These are phyloP conservation scores for Fringilla coelebs DNA, from an alignment of 2,797 vertebrate species.

Conservation along the genomic window DNA sequence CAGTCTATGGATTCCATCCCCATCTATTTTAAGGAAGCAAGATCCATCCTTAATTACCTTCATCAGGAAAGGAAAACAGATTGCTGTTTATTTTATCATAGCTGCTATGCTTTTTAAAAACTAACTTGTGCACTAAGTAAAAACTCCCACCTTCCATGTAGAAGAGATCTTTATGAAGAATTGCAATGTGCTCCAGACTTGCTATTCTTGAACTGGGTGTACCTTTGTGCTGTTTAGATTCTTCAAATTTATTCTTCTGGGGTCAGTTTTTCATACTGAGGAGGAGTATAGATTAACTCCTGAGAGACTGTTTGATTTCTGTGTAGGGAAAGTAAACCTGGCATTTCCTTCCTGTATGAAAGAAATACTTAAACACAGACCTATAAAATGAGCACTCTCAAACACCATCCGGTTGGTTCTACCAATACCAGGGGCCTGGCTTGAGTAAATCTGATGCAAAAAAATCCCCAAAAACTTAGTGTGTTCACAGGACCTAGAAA, in stretches of 20 bases:
- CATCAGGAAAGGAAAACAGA: neutral
- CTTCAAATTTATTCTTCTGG: neutral
- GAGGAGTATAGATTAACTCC: neutral
- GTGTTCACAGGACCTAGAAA: neutral
- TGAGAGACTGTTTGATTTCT: neutral
- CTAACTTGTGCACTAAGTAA: neutral
- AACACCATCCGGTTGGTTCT: neutral
- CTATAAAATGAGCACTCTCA: neutral
- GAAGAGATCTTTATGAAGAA: neutral
- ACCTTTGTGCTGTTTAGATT: neutral
- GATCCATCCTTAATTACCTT: neutral
- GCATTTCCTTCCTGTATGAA: neutral
- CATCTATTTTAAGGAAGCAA: neutral
- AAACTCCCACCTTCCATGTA: neutral
- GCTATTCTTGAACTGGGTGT: neutral
- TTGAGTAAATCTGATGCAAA: neutral
- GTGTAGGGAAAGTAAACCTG: neutral
- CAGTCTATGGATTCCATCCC: neutral
- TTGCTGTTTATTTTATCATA: neutral
- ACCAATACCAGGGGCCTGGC: neutral
- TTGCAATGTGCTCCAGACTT: neutral
- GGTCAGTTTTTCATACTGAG: neutral
- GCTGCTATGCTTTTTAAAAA: neutral
- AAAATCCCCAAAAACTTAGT: neutral
- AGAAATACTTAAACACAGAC: neutral